Conservation (phyloP, 2,888 invertebrate genomes). For the Aphrophora alni region DNA sequence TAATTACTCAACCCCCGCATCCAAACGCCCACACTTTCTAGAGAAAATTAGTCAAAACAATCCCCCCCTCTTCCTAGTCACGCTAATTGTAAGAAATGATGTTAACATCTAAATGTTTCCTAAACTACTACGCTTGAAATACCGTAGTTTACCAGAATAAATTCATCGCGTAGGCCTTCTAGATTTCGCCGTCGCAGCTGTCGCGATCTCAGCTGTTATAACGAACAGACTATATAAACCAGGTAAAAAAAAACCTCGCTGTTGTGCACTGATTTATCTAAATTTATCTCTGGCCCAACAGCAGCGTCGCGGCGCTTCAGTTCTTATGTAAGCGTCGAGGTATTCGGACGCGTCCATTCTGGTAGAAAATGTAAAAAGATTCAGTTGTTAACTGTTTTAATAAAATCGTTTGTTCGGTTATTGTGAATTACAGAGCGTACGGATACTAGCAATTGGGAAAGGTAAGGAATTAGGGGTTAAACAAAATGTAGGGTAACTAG, state of each 20-base stretch:
- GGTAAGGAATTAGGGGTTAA: neutral
- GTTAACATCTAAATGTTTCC: too few relatives aligned
- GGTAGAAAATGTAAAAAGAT: neutral
- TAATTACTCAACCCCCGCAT: too few relatives aligned
- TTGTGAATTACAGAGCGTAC: neutral
- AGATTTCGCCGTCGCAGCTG: neutral
- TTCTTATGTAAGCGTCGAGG: neutral
- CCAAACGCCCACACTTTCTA: too few relatives aligned
- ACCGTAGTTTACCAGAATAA: neutral
- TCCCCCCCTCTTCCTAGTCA: too few relatives aligned
- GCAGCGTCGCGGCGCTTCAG: neutral
- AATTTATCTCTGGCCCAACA: neutral
- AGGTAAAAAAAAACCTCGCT: slow-evolving; percentile 4
- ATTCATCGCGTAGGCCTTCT: neutral
- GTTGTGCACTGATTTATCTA: slow-evolving; percentile 4
- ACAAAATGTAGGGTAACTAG: too few relatives aligned
- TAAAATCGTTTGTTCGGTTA: neutral
- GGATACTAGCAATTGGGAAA: neutral
- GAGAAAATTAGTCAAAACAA: too few relatives aligned
- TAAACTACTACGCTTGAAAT: too few relatives aligned
- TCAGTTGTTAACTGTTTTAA: neutral
- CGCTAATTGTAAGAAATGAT: too few relatives aligned
- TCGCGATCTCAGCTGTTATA: neutral
- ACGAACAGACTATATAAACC: neutral
- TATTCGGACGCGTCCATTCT: neutral